Evolutionary conservation across 92 coral and sea anemone species (phyloP).

Genomic region (Epizoanthus rinbou): DNA sequence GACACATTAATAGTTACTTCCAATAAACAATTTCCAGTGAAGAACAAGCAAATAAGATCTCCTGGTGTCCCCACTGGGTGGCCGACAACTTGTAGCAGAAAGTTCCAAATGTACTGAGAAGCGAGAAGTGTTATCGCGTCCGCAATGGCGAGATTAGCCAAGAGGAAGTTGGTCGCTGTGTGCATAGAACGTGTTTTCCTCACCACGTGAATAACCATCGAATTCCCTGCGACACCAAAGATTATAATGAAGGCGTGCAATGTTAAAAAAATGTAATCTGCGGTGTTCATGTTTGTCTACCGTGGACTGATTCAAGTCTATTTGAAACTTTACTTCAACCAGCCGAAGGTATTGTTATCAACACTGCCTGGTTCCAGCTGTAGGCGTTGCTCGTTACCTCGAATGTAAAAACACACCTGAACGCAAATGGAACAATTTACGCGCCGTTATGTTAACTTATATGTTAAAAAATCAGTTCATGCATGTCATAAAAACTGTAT

Average conservation of each 20-base stretch:
- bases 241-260: background rate
- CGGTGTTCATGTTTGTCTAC: too few species aligned
- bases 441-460: too few species aligned
- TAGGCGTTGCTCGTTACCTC: too few species aligned
- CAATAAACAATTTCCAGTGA: background rate
- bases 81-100: background rate
- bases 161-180: conserved; percentile 1
- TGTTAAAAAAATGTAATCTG: background rate
- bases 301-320: too few species aligned
- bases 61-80: background rate
- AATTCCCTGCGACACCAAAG: background rate
- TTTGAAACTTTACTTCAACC: too few species aligned
- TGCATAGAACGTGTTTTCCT: background rate
- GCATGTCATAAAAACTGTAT: too few species aligned
- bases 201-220: conserved; percentile 9
- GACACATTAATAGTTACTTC: background rate
- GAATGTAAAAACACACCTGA: too few species aligned
- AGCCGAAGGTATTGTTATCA: too few species aligned
- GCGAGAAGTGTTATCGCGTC: background rate
- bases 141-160: conserved; percentile 8
- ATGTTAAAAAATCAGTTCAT: too few species aligned
- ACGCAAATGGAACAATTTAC: too few species aligned
- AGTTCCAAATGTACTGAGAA: background rate
- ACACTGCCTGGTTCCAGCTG: too few species aligned
- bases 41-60: background rate